Percentiles rank a stretch among this genome's conserved stretches.
These are phyloP conservation scores for Climacteris rufus DNA, from an alignment of 2,113 vertebrate species.

Conservation along the genomic window DNA sequence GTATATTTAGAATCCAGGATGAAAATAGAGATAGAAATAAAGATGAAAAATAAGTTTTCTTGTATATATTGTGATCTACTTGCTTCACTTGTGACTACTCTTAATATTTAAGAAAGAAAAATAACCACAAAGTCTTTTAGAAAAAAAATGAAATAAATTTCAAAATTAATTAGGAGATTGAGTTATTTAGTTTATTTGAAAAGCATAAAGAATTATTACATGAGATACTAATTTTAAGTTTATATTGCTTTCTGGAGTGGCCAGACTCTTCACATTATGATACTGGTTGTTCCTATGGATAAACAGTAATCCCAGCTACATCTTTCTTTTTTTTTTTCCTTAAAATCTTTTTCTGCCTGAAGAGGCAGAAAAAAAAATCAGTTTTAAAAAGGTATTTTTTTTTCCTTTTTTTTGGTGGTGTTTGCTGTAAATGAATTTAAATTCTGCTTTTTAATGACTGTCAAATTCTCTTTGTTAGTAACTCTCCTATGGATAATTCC, in stretches of 20 bases:
- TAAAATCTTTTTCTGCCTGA: neutral
- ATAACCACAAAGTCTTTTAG: neutral
- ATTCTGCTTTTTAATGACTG: neutral
- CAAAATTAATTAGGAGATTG: neutral
- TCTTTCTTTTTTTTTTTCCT: neutral
- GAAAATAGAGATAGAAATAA: neutral
- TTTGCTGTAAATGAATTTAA: neutral
- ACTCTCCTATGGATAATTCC: neutral
- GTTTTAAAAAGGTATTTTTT: neutral
- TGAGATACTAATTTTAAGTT: neutral
- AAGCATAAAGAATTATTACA: neutral
- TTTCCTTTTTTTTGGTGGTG: neutral
- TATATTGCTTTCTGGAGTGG: neutral
- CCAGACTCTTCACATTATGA: neutral
- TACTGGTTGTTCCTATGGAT: neutral
- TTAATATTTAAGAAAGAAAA: neutral
- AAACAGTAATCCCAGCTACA: neutral
- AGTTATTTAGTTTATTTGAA: neutral
- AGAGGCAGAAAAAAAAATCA: neutral
- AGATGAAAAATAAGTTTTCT: neutral
- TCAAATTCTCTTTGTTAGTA: neutral
- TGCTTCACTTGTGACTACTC: neutral
- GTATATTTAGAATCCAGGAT: neutral
- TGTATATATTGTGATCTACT: neutral
- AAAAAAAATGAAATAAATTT: neutral